Evolutionary conservation across 2,888 invertebrate species (phyloP).

Genomic region (Drosophila borealis): DNA sequence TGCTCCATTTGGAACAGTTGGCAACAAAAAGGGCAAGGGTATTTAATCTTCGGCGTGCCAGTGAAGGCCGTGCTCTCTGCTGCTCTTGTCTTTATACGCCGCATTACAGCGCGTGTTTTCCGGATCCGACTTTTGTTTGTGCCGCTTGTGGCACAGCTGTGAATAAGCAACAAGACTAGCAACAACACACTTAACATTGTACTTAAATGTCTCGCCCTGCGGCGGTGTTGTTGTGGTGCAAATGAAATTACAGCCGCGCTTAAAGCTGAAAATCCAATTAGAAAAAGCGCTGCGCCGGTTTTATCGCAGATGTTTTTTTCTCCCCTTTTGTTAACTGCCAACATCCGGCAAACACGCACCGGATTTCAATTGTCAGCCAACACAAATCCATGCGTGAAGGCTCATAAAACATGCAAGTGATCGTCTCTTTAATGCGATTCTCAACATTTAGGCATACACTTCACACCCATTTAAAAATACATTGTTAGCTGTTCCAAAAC

Average conservation of each 20-base stretch:
- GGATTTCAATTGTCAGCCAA: conserved; percentile 7
- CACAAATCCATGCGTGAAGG: conserved; percentile 13
- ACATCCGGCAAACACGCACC: conserved; percentile 42
- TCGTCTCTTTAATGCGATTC: neutral
- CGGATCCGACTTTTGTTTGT: conserved; percentile 71
- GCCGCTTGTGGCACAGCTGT: conserved; percentile 44
- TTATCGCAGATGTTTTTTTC: conserved; percentile 57
- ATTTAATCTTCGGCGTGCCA: too few species aligned
- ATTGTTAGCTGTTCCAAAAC: too few species aligned
- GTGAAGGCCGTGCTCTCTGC: conserved; percentile 4
- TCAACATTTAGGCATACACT: neutral
- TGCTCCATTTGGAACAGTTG: too few species aligned
- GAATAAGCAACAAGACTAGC: conserved; percentile 39
- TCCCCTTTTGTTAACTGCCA: conserved; percentile 3
- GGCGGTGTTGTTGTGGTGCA: conserved; percentile 58
- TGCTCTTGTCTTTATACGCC: conserved; percentile 43
- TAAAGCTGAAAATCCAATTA: conserved; percentile 81
- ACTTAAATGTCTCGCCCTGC: conserved; percentile 66
- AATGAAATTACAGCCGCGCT: conserved; percentile 79
- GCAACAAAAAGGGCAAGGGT: too few species aligned
- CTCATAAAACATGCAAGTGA: conserved; percentile 2
- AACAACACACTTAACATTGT: conserved; percentile 66
- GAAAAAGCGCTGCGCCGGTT: conserved; percentile 53
- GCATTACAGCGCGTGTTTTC: conserved; percentile 66
- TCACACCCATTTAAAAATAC: too few species aligned